phyloP scores from a whole-genome alignment of 2,888 invertebrate species.

The Hoplodrina ambigua region DNA sequence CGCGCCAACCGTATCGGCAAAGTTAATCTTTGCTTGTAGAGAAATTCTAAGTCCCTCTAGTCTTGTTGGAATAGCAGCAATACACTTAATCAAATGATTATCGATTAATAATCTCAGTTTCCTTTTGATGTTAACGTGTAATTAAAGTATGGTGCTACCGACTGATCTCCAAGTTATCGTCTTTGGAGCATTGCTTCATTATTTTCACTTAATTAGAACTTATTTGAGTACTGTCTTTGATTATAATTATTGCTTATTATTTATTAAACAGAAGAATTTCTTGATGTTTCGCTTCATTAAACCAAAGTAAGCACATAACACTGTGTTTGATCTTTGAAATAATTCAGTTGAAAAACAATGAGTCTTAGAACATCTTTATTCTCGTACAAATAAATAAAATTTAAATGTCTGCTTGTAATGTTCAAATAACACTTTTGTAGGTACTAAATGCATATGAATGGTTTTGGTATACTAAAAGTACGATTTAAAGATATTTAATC shows the following conservation, averaged over 20 bases:
- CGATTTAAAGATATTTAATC: too few relatives aligned
- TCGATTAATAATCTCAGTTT: neutral
- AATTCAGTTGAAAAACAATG: too few relatives aligned
- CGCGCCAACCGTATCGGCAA: too few relatives aligned
- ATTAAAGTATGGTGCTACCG: conserved; percentile 10
- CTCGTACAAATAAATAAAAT: too few relatives aligned
- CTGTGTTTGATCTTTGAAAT: too few relatives aligned
- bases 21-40: too few relatives aligned
- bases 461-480: too few relatives aligned
- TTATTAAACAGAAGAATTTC: neutral
- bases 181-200: conserved; percentile 21
- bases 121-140: conserved; percentile 13
- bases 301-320: neutral
- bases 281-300: neutral
- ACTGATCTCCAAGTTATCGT: conserved; percentile 5
- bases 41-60: too few relatives aligned
- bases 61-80: neutral
- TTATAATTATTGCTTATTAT: conserved; percentile 15
- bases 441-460: too few relatives aligned
- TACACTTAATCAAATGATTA: conserved; percentile 8
- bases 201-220: conserved; percentile 32
- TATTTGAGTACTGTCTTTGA: conserved; percentile 6
- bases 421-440: too few relatives aligned
- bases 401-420: too few relatives aligned
- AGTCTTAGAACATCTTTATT: too few relatives aligned